These are phyloP conservation scores for Cinara cedri DNA, from an alignment of 2,888 invertebrate species.

Conservation along the genomic window DNA sequence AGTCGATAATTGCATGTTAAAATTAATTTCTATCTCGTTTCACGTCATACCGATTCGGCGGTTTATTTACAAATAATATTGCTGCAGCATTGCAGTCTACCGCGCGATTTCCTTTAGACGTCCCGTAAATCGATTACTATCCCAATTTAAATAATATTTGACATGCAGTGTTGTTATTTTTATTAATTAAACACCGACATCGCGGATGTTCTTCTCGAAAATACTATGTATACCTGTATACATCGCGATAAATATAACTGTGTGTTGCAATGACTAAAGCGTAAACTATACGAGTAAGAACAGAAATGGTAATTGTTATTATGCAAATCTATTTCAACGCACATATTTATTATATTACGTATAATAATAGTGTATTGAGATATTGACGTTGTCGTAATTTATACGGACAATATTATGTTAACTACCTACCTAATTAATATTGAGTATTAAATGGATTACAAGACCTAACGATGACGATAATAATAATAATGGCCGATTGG, in stretches of 20 bases:
- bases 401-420: background rate
- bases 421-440: background rate
- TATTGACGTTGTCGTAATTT: background rate
- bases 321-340: background rate
- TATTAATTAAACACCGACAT: too few species aligned
- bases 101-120: too few species aligned
- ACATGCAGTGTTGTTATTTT: too few species aligned
- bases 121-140: too few species aligned
- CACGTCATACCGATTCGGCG: too few species aligned
- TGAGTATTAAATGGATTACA: background rate
- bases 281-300: too few species aligned
- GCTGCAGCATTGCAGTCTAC: too few species aligned
- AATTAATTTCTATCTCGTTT: background rate
- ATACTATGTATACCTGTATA: too few species aligned
- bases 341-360: background rate
- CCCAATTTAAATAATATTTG: too few species aligned
- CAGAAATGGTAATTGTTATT: background rate
- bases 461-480: too few species aligned
- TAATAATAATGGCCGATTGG: background rate
- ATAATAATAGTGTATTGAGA: background rate
- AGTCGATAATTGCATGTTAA: background rate
- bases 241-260: background rate
- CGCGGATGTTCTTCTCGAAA: too few species aligned
- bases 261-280: background rate
- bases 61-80: too few species aligned